Evolutionary conservation across 1,140 invertebrate genomes (phyloP).

Genomic region (Leptopilina boulardi): DNA sequence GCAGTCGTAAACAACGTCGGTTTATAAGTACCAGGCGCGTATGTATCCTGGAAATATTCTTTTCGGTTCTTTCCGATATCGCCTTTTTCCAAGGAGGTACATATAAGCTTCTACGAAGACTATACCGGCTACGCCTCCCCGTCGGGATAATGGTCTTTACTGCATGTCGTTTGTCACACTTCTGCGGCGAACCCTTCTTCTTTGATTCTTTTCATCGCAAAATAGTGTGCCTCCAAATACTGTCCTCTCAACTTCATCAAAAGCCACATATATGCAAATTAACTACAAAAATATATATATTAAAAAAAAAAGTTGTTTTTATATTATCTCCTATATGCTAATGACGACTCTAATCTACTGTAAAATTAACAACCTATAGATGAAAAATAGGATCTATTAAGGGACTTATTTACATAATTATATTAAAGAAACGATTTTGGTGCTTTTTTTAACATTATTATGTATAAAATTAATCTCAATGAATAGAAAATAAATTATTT

Average conservation of each 20-base stretch:
- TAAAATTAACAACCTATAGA: no score
- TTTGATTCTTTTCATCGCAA: constrained; percentile 32
- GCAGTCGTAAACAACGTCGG: constrained; percentile 51
- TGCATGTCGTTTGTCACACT: constrained; percentile 47
- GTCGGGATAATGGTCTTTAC: constrained; percentile 48
- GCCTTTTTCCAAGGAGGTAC: neutral
- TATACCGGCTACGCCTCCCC: constrained; percentile 36
- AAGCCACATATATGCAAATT: neutral
- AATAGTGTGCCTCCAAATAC: constrained; percentile 5
- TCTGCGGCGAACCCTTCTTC: constrained; percentile 40
- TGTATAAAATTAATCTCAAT: no score
- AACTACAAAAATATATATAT: neutral
- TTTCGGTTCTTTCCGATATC: constrained; percentile 24
- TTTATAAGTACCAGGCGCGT: constrained; percentile 49
- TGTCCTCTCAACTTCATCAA: neutral
- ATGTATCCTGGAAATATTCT: constrained; percentile 45
- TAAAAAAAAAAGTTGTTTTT: neutral
- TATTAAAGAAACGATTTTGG: no score
- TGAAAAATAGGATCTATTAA: no score
- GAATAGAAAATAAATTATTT: no score
- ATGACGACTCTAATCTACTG: no score
- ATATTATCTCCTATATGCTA: no score
- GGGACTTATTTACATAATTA: no score
- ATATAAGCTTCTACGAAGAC: constrained; percentile 42
- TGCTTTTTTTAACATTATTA: no score